phyloP scores from a whole-genome alignment of 2,888 invertebrate genomes.

The Dichetophora obliterata region DNA sequence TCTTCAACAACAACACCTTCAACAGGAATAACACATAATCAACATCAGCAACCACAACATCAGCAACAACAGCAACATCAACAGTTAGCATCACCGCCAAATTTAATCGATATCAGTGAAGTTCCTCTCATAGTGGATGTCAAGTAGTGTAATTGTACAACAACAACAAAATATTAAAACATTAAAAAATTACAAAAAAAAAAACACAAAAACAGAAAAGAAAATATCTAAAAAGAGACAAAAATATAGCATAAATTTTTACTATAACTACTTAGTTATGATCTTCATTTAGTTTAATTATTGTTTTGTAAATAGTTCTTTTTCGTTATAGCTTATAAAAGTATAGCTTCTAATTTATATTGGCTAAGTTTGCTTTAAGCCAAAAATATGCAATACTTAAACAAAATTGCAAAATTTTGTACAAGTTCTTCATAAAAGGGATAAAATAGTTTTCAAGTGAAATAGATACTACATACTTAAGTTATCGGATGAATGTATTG shows the following conservation, averaged over 20 bases:
- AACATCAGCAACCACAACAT: constrained; percentile 40
- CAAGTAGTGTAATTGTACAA: constrained; percentile 65
- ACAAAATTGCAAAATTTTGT: too few relatives aligned
- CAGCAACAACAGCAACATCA: constrained; percentile 22
- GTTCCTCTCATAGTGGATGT: constrained; percentile 70
- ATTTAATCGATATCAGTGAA: constrained; percentile 70
- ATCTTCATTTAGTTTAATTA: constrained; percentile 41
- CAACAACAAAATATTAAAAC: constrained; percentile 52
- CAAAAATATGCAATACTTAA: too few relatives aligned
- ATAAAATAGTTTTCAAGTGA: too few relatives aligned
- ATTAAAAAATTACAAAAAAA: constrained; percentile 48
- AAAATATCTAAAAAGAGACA: constrained; percentile 47
- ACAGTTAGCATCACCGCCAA: constrained; percentile 64
- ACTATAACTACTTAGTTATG: constrained; percentile 43
- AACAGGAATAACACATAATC: constrained; percentile 33
- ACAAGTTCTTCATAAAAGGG: too few relatives aligned
- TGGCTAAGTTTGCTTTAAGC: too few relatives aligned
- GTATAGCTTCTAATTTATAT: too few relatives aligned
- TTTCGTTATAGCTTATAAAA: neutral
- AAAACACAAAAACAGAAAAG: constrained; percentile 48
- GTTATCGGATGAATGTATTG: too few relatives aligned
- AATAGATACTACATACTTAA: too few relatives aligned
- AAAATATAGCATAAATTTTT: constrained; percentile 49
- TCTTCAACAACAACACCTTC: constrained; percentile 38
- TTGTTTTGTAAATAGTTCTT: constrained; percentile 48